phyloP scores from a whole-genome alignment of 2,797 vertebrate genomes.

The Fistularia commersonii region DNA sequence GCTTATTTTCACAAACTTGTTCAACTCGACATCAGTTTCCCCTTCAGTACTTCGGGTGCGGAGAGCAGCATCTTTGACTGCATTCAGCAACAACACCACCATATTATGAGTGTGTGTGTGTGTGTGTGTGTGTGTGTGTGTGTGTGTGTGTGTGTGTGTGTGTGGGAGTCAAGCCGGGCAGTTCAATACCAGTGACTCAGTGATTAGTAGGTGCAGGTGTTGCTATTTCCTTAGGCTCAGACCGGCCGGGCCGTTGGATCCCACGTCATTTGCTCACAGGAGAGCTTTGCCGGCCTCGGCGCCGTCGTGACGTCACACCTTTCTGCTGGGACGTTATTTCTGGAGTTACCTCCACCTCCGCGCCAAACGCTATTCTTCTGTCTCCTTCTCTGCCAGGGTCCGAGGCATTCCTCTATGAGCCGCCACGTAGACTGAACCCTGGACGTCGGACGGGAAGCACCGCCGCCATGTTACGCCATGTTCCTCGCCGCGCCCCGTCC shows the following conservation, averaged over 20 bases:
- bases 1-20: constrained; percentile 50
- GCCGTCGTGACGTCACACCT: constrained; percentile 22
- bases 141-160: too few relatives aligned
- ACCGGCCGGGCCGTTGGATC: constrained; percentile 35
- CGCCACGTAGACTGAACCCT: constrained; percentile 29
- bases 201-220: constrained; percentile 54
- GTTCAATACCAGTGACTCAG: constrained; percentile 62
- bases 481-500: constrained; percentile 29
- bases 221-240: constrained; percentile 38
- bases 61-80: constrained; percentile 40
- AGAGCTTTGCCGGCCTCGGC: constrained; percentile 20
- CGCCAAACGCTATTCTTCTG: background rate
- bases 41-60: constrained; percentile 49
- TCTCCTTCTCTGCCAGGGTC: too few relatives aligned
- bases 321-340: constrained; percentile 10
- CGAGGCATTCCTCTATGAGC: constrained; percentile 10
- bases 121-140: too few relatives aligned
- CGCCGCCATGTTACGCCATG: constrained; percentile 56
- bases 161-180: constrained; percentile 52
- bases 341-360: constrained; percentile 16
- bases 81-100: constrained; percentile 37
- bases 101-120: constrained; percentile 54
- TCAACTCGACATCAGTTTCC: constrained; percentile 40
- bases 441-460: constrained; percentile 23
- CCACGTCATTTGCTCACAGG: constrained; percentile 49